phyloP scores from a whole-genome alignment of 2,113 vertebrate genomes.

The Rhynchomys soricoides region DNA sequence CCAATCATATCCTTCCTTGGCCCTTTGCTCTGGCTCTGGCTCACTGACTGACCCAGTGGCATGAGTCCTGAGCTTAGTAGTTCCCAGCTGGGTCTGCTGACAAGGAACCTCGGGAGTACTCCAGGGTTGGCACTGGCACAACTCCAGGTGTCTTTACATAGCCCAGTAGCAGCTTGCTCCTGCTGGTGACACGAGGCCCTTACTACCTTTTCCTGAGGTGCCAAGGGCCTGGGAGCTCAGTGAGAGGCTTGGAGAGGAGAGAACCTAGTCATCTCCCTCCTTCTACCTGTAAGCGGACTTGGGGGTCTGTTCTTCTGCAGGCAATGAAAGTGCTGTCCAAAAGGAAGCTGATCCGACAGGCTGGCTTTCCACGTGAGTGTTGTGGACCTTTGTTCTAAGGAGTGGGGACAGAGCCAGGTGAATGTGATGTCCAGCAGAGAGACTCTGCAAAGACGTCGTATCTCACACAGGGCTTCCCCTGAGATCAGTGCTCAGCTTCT shows the following conservation, averaged over 20 bases:
- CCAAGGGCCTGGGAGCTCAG: not conserved
- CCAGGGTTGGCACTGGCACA: not conserved
- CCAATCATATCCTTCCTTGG: not conserved
- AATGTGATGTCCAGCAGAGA: not conserved
- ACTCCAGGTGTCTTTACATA: not conserved
- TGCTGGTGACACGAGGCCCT: not conserved
- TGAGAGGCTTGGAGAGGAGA: not conserved
- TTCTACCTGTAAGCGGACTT: not conserved
- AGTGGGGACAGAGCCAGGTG: not conserved
- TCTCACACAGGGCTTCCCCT: no score
- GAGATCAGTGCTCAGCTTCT: not conserved
- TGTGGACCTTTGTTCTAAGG: not conserved
- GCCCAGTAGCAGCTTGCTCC: not conserved
- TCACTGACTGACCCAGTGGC: not conserved
- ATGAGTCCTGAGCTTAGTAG: not conserved
- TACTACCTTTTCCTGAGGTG: not conserved
- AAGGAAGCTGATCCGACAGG: constrained; percentile 97
- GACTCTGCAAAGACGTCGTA: not conserved
- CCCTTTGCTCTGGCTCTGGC: not conserved
- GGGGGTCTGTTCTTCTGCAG: constrained; percentile 82
- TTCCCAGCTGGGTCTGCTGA: not conserved
- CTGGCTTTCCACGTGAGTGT: constrained; percentile 97
- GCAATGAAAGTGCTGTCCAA: constrained; percentile 99
- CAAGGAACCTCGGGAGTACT: not conserved
- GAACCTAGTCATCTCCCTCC: not conserved